Evolutionary conservation across 2,888 invertebrate species (phyloP), one percentile per base, ranked within the genome.

Genomic region (Noctua pronuba): DNA sequence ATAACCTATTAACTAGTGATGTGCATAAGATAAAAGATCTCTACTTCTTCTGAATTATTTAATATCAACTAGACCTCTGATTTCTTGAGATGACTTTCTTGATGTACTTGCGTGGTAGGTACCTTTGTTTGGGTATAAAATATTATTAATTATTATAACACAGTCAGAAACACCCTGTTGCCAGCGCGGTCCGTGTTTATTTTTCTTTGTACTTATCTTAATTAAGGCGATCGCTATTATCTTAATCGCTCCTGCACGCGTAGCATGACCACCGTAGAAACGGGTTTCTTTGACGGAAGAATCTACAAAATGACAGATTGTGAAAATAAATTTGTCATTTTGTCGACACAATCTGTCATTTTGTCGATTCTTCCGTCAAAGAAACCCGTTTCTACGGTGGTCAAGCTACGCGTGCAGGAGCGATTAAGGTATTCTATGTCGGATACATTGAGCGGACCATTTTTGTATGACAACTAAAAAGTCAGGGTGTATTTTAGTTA

Each of bases 41-140:
- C 24, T 60, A 38, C 1, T 52, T 35, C 52, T 64, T 76, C 18
- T 62, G 28, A 62, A 44, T 70, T 60, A 73, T 80, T 71, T 16
- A 41, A 49, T 46, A 46, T 70, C 5, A 60, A 65, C 2, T 55
- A 72, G 16, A n/a, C 41, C 64, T 85, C 55, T 73, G 69, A 66
- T 70, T 81, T 44, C 60, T 55, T 16, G 35, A 52, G 35, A 52
- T 41, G 38, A 64, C 16, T 46, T 44, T 66, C 58, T 66, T 60
- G 31, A 31, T 60, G 28, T 66, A 60, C 24, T 65, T 69, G 38
- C 46, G n/a, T 49, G 31, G 41, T 75, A 52, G 16, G 38, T 49
- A 69, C 4, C 5, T 58, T 58, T 75, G 60, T 66, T 73, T 74
- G 41, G 38, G 38, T 67, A 35, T 73, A 55, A 55, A 55, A 55